These are phyloP conservation scores for Drosophila funebris DNA, from an alignment of 1,140 invertebrate genomes.

Conservation along the genomic window DNA sequence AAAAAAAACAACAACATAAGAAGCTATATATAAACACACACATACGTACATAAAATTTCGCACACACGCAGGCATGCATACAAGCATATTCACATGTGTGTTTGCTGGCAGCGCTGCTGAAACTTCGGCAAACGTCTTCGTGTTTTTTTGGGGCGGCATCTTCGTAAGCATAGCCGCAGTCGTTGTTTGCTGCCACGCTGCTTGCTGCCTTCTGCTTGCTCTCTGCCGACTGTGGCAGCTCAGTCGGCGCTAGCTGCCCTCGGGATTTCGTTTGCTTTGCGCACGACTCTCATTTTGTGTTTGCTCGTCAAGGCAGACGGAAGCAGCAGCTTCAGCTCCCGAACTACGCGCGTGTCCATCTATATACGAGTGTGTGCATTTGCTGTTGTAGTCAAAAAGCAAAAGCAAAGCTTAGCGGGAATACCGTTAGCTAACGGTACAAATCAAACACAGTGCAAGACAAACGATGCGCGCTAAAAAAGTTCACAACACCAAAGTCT, in stretches of 20 bases:
- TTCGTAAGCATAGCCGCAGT: slow-evolving; percentile 43
- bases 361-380: slow-evolving; percentile 14
- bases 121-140: slow-evolving; percentile 67
- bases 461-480: slow-evolving; percentile 52
- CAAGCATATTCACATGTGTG: slow-evolving; percentile 1
- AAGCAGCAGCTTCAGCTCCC: slow-evolving; percentile 55
- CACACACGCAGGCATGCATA: neutral
- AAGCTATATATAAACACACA: slow-evolving; percentile 43
- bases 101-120: slow-evolving; percentile 28
- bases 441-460: slow-evolving; percentile 16
- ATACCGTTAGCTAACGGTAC: slow-evolving; percentile 49
- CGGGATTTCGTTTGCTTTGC: slow-evolving; percentile 77
- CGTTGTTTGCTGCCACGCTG: slow-evolving; percentile 11
- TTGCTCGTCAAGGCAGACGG: slow-evolving; percentile 76
- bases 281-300: slow-evolving; percentile 80
- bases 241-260: slow-evolving; percentile 47
- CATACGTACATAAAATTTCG: neutral
- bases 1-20: slow-evolving; percentile 42
- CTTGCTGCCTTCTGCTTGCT: slow-evolving; percentile 2
- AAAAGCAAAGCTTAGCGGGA: slow-evolving; percentile 11
- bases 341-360: slow-evolving; percentile 42
- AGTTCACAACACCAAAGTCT: slow-evolving; percentile 2
- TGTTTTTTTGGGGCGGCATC: slow-evolving; percentile 52
- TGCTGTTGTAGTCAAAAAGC: neutral
- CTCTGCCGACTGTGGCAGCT: slow-evolving; percentile 11